Evolutionary conservation across 1,140 invertebrate species (phyloP), one percentile per base, ranked within the genome.

Genomic region (Sitodiplosis mosellana): DNA sequence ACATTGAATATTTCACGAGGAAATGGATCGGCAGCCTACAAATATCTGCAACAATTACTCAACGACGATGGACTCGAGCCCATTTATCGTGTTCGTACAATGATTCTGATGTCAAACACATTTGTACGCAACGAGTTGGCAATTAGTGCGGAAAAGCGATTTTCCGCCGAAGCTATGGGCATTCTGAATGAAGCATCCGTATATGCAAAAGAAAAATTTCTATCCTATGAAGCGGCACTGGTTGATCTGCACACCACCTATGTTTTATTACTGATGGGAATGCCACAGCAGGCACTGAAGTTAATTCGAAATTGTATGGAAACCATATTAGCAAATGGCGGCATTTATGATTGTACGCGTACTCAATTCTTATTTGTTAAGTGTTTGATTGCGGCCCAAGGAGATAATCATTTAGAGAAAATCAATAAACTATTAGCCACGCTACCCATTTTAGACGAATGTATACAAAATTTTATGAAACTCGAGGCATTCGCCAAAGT

Each of bases 241-340:
- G 73, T 82, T n/a, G 77, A 82, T 54, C 74, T 88, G 65, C 73
- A 87, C 54, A 71, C 89, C 40, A 84, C 84, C 0, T 80, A 83
- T 56, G 67, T 75, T 0, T 64, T 88, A 66, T 62, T 88, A 15
- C 66, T 78, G 45, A 75, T 87, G 67, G 76, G 76, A 15, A 74
- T 85, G 59, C 74, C 81, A 0, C 71, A 73, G 49, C 83, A 86
- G 64, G 82, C 83, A 0, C 62, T 86, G 18, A 66, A 70, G 40
- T 63, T 86, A 2, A 70, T 87, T 1, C 74, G 83, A 48, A 73
- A 75, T 53, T 73, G 76, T 27, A 73, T 88, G 53, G 70, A 79
- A 1, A 69, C 74, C 38, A 75, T 90, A 38, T 71, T 88, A 53
- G 76, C 82, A 14, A 80, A 90, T 55, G 85, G 85, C 1, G 80